phyloP scores from a whole-genome alignment of 2,113 vertebrate species.

The Spea multiplicata region DNA sequence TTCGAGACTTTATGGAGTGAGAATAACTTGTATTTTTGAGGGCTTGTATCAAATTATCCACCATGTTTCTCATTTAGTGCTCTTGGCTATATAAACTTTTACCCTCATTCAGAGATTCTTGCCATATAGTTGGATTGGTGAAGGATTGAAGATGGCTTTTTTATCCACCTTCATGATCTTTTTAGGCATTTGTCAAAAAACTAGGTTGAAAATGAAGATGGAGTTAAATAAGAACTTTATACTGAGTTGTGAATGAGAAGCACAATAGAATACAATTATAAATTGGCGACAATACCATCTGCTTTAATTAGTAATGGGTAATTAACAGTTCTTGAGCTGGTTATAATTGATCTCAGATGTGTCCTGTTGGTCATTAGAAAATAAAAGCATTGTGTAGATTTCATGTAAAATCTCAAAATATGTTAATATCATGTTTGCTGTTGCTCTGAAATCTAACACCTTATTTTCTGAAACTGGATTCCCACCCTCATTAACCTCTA shows the following conservation, averaged over 20 bases:
- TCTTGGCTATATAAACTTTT: conserved; percentile 23
- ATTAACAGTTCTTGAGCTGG: no score
- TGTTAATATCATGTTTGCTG: no score
- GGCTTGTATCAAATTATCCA: conserved; percentile 37
- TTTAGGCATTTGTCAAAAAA: conserved; percentile 23
- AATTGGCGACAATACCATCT: no score
- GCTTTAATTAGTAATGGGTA: no score
- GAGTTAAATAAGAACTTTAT: background rate
- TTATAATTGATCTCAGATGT: no score
- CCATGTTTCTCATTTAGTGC: conserved; percentile 34
- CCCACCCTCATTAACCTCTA: no score
- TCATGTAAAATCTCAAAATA: no score
- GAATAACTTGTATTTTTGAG: conserved; percentile 26
- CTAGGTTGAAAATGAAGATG: background rate
- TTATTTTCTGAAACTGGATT: no score
- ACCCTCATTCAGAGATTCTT: background rate
- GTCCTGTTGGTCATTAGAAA: no score
- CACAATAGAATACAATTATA: background rate
- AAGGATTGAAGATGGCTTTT: conserved; percentile 23
- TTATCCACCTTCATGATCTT: conserved; percentile 24
- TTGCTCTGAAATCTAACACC: no score
- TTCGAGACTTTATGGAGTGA: conserved; percentile 4
- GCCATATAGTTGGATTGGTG: conserved; percentile 30
- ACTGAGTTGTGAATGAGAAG: background rate
- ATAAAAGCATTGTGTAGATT: no score